Percentiles rank a stretch among this genome's conserved stretches.
Evolutionary conservation across 2,113 vertebrate species (phyloP).

Genomic region (Pygathrix nemaeus): DNA sequence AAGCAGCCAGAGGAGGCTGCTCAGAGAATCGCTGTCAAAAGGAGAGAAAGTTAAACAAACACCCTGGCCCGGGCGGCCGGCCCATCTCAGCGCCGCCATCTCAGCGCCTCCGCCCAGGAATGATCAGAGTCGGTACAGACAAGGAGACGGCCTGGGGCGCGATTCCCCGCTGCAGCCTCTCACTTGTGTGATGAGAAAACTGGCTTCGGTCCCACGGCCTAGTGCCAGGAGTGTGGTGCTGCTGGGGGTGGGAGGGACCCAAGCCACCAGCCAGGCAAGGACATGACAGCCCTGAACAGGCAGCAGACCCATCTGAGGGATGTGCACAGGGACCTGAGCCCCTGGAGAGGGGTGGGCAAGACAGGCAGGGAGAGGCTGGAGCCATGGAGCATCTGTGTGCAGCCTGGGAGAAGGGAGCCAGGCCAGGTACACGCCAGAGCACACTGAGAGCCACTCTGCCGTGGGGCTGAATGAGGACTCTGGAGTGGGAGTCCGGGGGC

Average conservation of each 20-base stretch:
- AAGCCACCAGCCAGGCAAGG: neutral
- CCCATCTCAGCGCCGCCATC: neutral
- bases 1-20: slow-evolving; percentile 55
- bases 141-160: neutral
- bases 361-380: neutral
- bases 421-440: neutral
- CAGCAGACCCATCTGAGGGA: too few relatives aligned
- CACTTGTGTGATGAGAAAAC: neutral
- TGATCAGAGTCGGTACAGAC: neutral
- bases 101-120: neutral
- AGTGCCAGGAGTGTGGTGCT: neutral
- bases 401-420: fast-evolving
- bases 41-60: slow-evolving; percentile 78
- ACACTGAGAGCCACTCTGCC: neutral
- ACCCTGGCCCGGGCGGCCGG: neutral
- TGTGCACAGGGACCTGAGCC: neutral
- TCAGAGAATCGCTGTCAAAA: slow-evolving; percentile 69
- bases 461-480: neutral
- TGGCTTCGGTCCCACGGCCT: neutral
- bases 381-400: neutral
- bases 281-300: neutral
- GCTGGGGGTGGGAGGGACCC: neutral
- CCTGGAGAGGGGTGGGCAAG: neutral
- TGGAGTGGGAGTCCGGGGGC: neutral
- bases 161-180: neutral